These are phyloP conservation scores for Benthosema pterotum DNA, from an alignment of 2,797 vertebrate species.

Conservation along the genomic window DNA sequence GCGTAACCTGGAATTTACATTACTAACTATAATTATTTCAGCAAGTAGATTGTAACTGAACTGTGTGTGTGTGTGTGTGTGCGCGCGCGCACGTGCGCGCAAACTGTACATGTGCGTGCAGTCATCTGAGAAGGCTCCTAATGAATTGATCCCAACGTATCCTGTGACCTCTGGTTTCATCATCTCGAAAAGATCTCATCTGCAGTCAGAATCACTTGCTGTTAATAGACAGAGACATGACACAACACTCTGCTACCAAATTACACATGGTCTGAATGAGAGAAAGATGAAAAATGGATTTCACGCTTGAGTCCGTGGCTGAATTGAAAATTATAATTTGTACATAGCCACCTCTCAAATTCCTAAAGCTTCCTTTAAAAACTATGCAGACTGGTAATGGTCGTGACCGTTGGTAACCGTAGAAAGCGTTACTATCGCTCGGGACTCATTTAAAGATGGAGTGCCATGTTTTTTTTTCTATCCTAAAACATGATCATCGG, in stretches of 20 bases:
- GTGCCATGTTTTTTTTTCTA: too few relatives aligned
- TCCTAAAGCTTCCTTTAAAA: slow-evolving; percentile 37
- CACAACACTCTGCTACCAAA: slow-evolving; percentile 44
- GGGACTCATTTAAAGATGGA: too few relatives aligned
- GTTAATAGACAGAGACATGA: slow-evolving; percentile 46
- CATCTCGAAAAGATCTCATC: slow-evolving; percentile 38
- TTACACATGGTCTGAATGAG: slow-evolving; percentile 30
- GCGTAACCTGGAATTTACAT: too few relatives aligned
- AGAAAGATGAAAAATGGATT: slow-evolving; percentile 59
- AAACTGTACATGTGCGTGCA: neutral
- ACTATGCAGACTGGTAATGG: too few relatives aligned
- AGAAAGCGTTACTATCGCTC: too few relatives aligned
- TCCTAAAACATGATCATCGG: too few relatives aligned
- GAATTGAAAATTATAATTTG: slow-evolving; percentile 61
- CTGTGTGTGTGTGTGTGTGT: slow-evolving; percentile 5
- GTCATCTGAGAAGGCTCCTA: slow-evolving; percentile 16
- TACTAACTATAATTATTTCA: too few relatives aligned
- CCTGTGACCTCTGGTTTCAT: slow-evolving; percentile 28
- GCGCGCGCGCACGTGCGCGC: neutral
- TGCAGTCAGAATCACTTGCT: slow-evolving; percentile 46
- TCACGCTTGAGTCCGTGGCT: slow-evolving; percentile 50
- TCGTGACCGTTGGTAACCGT: too few relatives aligned
- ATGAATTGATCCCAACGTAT: slow-evolving; percentile 26
- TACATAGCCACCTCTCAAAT: slow-evolving; percentile 55
- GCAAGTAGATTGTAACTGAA: too few relatives aligned